Evolutionary conservation across 2,888 invertebrate genomes (phyloP).

Genomic region (Lasiommata megera): DNA sequence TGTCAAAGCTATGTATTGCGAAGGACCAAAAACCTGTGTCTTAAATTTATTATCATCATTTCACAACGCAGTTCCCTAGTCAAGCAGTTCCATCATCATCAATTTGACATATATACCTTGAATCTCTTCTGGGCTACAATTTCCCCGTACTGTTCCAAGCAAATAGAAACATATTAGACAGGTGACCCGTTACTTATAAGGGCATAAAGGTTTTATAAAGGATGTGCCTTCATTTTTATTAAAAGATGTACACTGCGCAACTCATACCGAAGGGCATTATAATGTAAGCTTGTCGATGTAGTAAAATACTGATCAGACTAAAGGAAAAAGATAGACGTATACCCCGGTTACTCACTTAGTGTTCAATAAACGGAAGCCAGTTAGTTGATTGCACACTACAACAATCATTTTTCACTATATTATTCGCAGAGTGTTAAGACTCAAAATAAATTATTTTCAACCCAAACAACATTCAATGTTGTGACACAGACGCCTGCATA

Average conservation of each 20-base stretch:
- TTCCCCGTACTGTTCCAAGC: neutral
- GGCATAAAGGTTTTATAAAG: neutral
- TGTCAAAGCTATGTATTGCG: too few species aligned
- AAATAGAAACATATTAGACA: neutral
- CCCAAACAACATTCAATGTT: neutral
- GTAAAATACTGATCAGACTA: neutral
- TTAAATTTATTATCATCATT: too few species aligned
- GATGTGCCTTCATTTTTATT: neutral
- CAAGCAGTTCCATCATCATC: too few species aligned
- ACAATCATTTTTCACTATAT: too few species aligned
- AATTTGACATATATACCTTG: neutral
- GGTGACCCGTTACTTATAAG: neutral
- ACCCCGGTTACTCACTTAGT: neutral
- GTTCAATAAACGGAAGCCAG: too few species aligned
- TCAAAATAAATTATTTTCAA: too few species aligned
- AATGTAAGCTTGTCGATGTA: neutral
- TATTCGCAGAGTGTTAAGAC: too few species aligned
- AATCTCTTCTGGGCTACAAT: neutral
- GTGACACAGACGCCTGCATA: too few species aligned
- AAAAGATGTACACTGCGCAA: neutral
- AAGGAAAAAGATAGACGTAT: neutral
- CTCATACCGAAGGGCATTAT: slow-evolving; percentile 2
- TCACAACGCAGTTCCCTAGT: neutral
- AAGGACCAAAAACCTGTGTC: too few species aligned
- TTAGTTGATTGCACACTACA: too few species aligned